These are phyloP conservation scores for Notarius lentiginosus DNA, from an alignment of 2,113 vertebrate species.

Conservation along the genomic window DNA sequence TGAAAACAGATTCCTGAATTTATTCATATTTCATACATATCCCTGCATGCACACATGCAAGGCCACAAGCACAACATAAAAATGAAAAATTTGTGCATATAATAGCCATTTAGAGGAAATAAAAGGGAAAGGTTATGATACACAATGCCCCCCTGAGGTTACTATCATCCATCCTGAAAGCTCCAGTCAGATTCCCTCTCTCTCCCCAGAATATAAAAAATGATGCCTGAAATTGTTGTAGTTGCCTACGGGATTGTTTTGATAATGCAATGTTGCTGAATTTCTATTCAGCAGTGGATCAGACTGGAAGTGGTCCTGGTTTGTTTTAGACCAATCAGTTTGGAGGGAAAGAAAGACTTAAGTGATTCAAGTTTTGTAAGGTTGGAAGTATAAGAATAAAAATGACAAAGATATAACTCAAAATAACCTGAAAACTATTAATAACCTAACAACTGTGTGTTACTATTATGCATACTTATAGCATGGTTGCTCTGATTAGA, in stretches of 20 bases:
- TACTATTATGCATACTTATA: neutral
- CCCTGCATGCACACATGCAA: conserved; percentile 33
- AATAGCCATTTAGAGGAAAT: conserved; percentile 53
- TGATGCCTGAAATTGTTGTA: conserved; percentile 67
- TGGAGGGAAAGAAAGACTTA: neutral
- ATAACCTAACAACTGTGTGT: neutral
- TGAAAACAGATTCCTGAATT: conserved; percentile 21
- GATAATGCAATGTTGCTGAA: conserved; percentile 55
- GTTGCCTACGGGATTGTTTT: conserved; percentile 70
- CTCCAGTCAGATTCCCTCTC: conserved; percentile 43
- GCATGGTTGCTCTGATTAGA: neutral
- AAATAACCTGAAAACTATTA: neutral
- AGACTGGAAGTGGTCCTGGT: conserved; percentile 43
- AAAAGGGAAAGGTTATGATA: conserved; percentile 44
- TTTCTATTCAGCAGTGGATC: conserved; percentile 63
- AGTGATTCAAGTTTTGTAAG: neutral
- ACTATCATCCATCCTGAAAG: conserved; percentile 41
- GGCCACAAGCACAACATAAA: conserved; percentile 31
- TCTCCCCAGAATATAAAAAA: conserved; percentile 64
- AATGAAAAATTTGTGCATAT: conserved; percentile 55
- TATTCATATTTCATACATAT: conserved; percentile 33
- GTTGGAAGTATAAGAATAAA: neutral
- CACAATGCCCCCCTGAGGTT: conserved; percentile 46
- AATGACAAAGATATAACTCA: neutral
- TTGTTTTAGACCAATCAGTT: conserved; percentile 44